phyloP scores from a whole-genome alignment of 2,888 invertebrate genomes.

The Psylliodes chrysocephalus region DNA sequence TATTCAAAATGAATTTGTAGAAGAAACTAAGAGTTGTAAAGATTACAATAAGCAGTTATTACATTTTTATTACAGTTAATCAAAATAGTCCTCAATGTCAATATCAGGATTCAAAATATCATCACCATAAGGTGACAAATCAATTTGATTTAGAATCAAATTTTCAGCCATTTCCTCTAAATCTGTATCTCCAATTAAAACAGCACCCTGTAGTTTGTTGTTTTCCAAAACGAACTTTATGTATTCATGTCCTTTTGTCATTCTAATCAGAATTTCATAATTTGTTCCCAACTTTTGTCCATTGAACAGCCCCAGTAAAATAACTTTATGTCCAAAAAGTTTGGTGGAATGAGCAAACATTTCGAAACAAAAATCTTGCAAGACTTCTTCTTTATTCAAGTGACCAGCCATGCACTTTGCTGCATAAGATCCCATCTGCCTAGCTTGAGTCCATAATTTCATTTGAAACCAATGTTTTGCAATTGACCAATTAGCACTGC shows the following conservation, averaged over 20 bases:
- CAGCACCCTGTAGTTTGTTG: conserved; percentile 89
- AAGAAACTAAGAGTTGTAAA: too few relatives aligned
- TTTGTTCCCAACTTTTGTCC: conserved; percentile 84
- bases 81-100: conserved; percentile 99
- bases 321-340: conserved; percentile 93
- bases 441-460: conserved; percentile 97
- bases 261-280: conserved; percentile 87
- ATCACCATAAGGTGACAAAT: conserved; percentile 88
- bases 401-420: conserved; percentile 86
- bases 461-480: conserved; percentile 93
- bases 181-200: conserved; percentile 96
- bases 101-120: conserved; percentile 94
- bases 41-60: background rate
- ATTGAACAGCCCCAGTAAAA: conserved; percentile 91
- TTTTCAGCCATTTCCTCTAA: conserved; percentile 99
- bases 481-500: conserved; percentile 80
- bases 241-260: conserved; percentile 83
- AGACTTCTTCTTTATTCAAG: conserved; percentile 70
- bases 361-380: conserved; percentile 97
- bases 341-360: conserved; percentile 96
- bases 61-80: conserved; percentile 67
- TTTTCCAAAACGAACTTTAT: conserved; percentile 89
- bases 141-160: conserved; percentile 93
- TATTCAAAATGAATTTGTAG: too few relatives aligned
- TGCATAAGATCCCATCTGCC: conserved; percentile 96